These are phyloP conservation scores for Eleutherodactylus coqui DNA, from an alignment of 2,797 vertebrate genomes.

Conservation along the genomic window DNA sequence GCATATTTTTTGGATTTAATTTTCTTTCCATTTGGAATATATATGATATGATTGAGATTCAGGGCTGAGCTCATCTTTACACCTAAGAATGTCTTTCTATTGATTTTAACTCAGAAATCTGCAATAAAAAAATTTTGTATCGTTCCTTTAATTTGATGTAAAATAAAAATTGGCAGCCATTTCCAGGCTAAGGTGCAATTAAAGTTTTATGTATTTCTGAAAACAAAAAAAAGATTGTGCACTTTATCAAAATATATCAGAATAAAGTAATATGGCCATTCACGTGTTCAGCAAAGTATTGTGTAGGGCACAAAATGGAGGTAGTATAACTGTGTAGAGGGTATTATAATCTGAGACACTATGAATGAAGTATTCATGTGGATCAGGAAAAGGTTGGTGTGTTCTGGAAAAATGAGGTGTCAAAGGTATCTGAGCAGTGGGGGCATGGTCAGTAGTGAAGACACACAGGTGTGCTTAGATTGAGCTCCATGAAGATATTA, in stretches of 20 bases:
- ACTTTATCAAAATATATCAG: background rate
- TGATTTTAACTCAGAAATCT: constrained; percentile 42
- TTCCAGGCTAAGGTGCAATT: background rate
- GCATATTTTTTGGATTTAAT: constrained; percentile 24
- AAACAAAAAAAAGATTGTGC: background rate
- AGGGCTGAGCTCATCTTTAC: constrained; percentile 38
- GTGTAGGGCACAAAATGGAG: too few species aligned
- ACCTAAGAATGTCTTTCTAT: constrained; percentile 31
- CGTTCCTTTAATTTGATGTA: constrained; percentile 30
- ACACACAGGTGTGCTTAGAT: too few species aligned
- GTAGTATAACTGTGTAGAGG: too few species aligned
- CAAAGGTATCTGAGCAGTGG: too few species aligned
- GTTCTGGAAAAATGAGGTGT: too few species aligned
- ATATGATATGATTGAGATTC: constrained; percentile 42
- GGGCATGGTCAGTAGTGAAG: too few species aligned
- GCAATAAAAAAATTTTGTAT: constrained; percentile 27
- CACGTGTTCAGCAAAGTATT: too few species aligned
- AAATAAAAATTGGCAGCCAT: constrained; percentile 32
- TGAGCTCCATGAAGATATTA: too few species aligned
- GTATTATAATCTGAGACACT: too few species aligned
- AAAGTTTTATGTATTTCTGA: background rate
- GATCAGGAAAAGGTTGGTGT: too few species aligned
- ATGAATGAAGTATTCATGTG: too few species aligned
- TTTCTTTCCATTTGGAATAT: constrained; percentile 49
- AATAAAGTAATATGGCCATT: too few species aligned